phyloP scores from a whole-genome alignment of 2,888 invertebrate species.

The Trypoxylon attenuatum region DNA sequence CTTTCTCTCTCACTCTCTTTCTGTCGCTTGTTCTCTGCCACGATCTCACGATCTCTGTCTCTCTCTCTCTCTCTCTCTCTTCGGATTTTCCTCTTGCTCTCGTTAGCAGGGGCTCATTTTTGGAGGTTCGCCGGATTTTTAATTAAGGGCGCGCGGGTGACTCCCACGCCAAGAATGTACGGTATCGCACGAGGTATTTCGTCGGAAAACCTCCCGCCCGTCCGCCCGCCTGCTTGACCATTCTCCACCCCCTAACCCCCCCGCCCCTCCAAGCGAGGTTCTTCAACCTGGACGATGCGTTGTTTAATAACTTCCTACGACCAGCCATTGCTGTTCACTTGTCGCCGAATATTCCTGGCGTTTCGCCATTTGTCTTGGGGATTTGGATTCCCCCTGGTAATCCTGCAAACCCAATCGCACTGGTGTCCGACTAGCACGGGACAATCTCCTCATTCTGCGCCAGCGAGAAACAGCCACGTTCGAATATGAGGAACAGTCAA shows the following conservation, averaged over 20 bases:
- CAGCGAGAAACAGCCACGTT: too few relatives aligned
- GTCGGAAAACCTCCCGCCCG: slow-evolving; percentile 44
- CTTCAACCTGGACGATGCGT: slow-evolving; percentile 26
- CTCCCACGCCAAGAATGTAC: slow-evolving; percentile 72
- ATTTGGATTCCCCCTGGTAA: too few relatives aligned
- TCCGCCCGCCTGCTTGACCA: neutral
- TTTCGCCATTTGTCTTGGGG: too few relatives aligned
- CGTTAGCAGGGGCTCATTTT: slow-evolving; percentile 60
- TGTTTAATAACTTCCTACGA: slow-evolving; percentile 53
- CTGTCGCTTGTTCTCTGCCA: slow-evolving; percentile 6
- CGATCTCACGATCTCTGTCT: slow-evolving; percentile 3
- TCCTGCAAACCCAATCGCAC: too few relatives aligned
- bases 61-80: slow-evolving; percentile 16
- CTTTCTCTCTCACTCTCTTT: slow-evolving; percentile 18
- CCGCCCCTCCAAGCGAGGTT: slow-evolving; percentile 1
- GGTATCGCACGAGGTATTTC: slow-evolving; percentile 64
- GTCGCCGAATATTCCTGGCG: too few relatives aligned
- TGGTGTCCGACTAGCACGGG: too few relatives aligned
- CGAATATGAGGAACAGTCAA: too few relatives aligned
- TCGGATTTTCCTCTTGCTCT: slow-evolving; percentile 18
- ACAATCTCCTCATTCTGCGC: too few relatives aligned
- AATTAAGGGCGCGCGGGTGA: slow-evolving; percentile 74
- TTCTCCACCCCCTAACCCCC: neutral
- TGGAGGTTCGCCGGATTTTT: slow-evolving; percentile 73
- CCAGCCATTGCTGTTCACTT: too few relatives aligned